Conservation (phyloP, 2,797 vertebrate genomes). For the Sarcophilus harrisii region DNA sequence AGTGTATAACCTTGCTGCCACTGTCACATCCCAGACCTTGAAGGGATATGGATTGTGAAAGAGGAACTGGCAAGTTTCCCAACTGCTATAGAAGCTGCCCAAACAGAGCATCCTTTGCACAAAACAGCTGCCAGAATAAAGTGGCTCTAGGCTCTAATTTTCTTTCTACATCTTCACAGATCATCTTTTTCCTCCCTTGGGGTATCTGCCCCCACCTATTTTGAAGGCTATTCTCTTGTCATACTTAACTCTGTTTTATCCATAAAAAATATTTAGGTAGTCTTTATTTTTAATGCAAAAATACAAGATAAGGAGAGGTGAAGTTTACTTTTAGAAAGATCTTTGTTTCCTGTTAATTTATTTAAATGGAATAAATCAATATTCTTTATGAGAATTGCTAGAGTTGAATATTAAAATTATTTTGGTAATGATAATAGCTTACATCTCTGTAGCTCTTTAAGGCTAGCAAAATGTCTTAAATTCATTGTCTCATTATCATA, state of each 20-base stretch:
- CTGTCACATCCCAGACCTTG: neutral
- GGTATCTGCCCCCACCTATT: neutral
- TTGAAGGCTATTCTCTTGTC: neutral
- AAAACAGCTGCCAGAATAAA: neutral
- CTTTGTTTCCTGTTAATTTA: neutral
- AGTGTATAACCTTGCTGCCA: neutral
- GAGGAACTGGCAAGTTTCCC: neutral
- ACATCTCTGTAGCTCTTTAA: neutral
- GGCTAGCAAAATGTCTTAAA: neutral
- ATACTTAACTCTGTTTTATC: neutral
- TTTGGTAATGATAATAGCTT: neutral
- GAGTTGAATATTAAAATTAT: neutral
- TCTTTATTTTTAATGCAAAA: neutral
- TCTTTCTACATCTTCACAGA: neutral
- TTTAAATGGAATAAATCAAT: neutral
- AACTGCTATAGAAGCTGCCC: neutral
- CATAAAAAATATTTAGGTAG: neutral
- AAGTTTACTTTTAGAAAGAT: neutral
- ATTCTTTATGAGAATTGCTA: conserved; percentile 39
- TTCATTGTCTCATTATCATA: neutral
- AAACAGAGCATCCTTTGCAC: neutral
- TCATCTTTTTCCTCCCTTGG: neutral
- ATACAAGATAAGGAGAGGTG: neutral
- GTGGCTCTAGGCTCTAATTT: neutral
- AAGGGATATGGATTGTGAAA: neutral